Evolutionary conservation across 2,888 invertebrate genomes (phyloP), one percentile per base, ranked within the genome.

Genomic region (Ischnura elegans): DNA sequence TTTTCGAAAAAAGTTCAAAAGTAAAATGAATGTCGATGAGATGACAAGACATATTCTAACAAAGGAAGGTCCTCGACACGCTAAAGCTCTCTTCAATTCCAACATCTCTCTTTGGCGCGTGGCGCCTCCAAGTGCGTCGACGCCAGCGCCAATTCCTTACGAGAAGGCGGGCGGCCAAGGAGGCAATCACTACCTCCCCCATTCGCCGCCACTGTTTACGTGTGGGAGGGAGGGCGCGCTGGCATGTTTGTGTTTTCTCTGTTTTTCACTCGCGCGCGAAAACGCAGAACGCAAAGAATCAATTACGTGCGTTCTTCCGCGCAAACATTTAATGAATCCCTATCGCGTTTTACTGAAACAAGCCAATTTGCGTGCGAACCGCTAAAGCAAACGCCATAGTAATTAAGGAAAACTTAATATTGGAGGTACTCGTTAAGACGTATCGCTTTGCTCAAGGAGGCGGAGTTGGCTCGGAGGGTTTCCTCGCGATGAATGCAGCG

Each of bases 341-440:
- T 87, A 87, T 87, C 87, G 87, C 61, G 43, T 61, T 90, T 90
- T 90, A 45, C 43, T 42, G 90, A 61, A 90, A 61, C 90, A 61
- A 90, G 90, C 61, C 90, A 90, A 90, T 90, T 90, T 90, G 90
- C 90, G 43, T 43, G 55, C 87, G 36, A 36, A 51, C 87, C 61
- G 76, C 76, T 36, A 43, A 66, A 90, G 61, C 90, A 90, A 55
- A 87, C 87, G 19, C 55, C 42, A 55, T 42, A 61, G 90, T 90
- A 90, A 90, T 90, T 90, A 90, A 90, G 61, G 90, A 61, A 90
- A 90, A 66, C 90, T 90, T 90, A 90, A 90, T 90, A 90, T 90
- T 90, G 90, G 90, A 43, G 90, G 61, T 43, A 66, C 90, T 87
- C 87, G 87, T 87, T 90, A 90, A 61, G 90, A 90, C 55, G n/a